These are phyloP conservation scores for Erannis defoliaria DNA, from an alignment of 2,888 invertebrate species.

Conservation along the genomic window DNA sequence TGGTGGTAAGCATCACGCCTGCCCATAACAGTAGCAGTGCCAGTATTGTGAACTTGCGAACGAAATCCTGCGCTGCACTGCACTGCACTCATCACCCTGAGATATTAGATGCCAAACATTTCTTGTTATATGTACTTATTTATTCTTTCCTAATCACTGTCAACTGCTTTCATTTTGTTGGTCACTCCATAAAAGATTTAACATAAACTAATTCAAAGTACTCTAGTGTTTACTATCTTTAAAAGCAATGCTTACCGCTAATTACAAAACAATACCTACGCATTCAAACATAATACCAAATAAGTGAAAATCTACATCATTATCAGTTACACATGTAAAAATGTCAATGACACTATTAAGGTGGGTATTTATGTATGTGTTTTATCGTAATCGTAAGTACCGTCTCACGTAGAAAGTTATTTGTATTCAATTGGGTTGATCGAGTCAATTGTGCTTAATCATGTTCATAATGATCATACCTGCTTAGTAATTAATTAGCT, in stretches of 20 bases:
- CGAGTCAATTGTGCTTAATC: constrained; percentile 39
- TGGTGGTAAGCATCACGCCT: too few relatives aligned
- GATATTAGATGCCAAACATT: too few relatives aligned
- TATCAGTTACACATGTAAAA: constrained; percentile 46
- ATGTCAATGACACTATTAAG: constrained; percentile 62
- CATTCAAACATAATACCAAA: constrained; percentile 14
- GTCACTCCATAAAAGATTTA: not conserved
- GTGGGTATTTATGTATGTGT: constrained; percentile 22
- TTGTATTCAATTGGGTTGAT: constrained; percentile 66
- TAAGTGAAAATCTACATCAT: constrained; percentile 26
- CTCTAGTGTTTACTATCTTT: not conserved
- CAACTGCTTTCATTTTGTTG: not conserved
- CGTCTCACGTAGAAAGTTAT: constrained; percentile 62
- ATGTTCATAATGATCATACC: constrained; percentile 36
- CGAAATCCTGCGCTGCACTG: too few relatives aligned
- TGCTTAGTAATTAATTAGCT: not conserved
- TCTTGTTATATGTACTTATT: too few relatives aligned
- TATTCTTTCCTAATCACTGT: too few relatives aligned
- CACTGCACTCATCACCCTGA: too few relatives aligned
- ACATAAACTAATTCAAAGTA: too few relatives aligned
- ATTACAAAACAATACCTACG: constrained; percentile 1
- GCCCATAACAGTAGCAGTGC: too few relatives aligned
- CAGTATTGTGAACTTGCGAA: too few relatives aligned
- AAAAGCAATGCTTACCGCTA: not conserved
- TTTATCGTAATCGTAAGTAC: constrained; percentile 55